Base-by-base conservation (phyloP, 2,113 vertebrate genomes). In the Sebastes fasciatus region DNA sequence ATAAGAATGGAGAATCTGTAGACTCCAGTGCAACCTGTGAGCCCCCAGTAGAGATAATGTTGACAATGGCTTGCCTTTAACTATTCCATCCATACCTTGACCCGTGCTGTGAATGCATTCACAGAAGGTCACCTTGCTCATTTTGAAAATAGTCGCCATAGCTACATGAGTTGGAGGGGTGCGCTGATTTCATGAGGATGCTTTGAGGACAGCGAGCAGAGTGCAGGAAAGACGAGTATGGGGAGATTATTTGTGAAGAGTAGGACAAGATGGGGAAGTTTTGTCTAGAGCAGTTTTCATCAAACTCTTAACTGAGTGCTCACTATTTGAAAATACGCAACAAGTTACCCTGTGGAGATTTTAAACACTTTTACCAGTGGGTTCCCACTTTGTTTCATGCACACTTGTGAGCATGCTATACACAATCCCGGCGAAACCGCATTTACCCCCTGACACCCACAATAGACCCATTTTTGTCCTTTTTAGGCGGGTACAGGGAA, bases 91-190 rank as follows among this genome's bases (percentile, higher is more conserved):
- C 77, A 51, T 10, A 21, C 63, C 8, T 79, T 51, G 7, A 42
- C 66, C 74, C 48, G 14, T 62, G 14, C 49, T 80, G 70, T 55
- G 77, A 86, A 91, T 87, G 82, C 71, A 72, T 89, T 86, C 63
- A 69, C 52, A 62, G 84, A 92, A 93, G 91, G 92, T 91, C 93
- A 92, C 86, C 45, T 85, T 76, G 89, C 89, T 89, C 92, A 87
- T 92, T 92, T 93, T 70, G 84, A 89, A 91, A 93, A 92, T 92
- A 85, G 91, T 94, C 89, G 0, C 87, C 89, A 92, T 94, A 86
- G 90, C 85, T 89, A 89, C 91, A 88, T 92, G 93, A 92, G 86
- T 91, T 90, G 77, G 82, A 86, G 81, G 81, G 82, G 85, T 87
- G 77, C 52, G 13, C 77, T 90, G 78, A 91, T 91, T 92, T 91